Base-by-base conservation (phyloP, 2,888 invertebrate genomes). In the Eupithecia exiguata region DNA sequence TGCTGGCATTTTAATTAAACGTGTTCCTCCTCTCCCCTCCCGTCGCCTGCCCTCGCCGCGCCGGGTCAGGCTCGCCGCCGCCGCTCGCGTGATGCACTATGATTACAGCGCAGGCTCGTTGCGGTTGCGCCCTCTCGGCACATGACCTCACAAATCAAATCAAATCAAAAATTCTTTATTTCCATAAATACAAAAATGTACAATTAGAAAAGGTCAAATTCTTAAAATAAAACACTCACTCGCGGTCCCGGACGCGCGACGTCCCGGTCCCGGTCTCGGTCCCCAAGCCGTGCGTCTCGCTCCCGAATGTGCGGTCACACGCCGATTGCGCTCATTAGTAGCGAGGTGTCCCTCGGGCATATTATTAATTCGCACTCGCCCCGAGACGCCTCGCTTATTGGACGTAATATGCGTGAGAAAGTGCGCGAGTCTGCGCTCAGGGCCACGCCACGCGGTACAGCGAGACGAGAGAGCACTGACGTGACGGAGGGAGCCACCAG, bases 1-100 rank as follows among this genome's bases (percentile, higher is more conserved):
- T 81, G 76, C 81, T 80, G 86, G 85, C 84, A 87, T 87, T 86
- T 87, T 87, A 87, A 88, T 88, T 86, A 86, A 87, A 83, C 81
- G 80, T 80, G 80, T 58, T 35, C 65, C 58, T 35, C 21, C 16
- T 46, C 25, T 21, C 25, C 21, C 43, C 35, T 25, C 10, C 61
- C 58, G 43, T 14, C 46, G 0, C 35, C 49, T 49, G 9, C 58
- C 43, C n/a, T n/a, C 61, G 58, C 72, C 61, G 7, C 30, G 58
- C 66, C 30, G 35, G 43, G 46, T 46, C 46, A 46, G 46, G 49
- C 67, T 2, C 61, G 12, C 30, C 30, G 30, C 30, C 30, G 30
- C 30, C 58, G 62, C 74, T 70, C 72, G 77, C 74, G 71, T 71
- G 74, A 70, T 72, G 68, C 72, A 53, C 69, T 74, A 38, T 71